phyloP scores from a whole-genome alignment of 2,797 vertebrate species.

The Cercopithecus mitis region DNA sequence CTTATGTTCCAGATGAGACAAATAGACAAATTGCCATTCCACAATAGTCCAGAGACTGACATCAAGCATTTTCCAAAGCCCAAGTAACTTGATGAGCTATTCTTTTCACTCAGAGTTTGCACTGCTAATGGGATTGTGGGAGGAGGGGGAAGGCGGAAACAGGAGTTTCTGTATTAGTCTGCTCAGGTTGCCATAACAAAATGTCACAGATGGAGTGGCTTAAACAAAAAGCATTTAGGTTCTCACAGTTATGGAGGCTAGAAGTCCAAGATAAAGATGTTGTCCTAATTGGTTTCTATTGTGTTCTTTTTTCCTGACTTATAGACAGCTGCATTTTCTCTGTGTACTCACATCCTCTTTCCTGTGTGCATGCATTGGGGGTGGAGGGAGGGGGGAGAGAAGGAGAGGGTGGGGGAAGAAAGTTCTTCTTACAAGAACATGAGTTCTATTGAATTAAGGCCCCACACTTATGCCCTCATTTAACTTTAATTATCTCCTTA shows the following conservation, averaged over 20 bases:
- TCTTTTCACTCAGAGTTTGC: background rate
- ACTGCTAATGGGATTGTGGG: background rate
- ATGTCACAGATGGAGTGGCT: background rate
- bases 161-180: background rate
- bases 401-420: background rate
- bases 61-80: background rate
- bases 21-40: background rate
- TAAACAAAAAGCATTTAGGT: background rate
- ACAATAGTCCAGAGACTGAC: background rate
- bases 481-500: background rate
- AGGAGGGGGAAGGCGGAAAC: rapidly evolving
- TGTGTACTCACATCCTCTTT: background rate
- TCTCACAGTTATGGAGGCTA: background rate
- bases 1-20: background rate
- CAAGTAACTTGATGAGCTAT: background rate
- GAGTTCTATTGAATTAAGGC: background rate
- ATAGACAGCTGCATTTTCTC: background rate
- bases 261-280: background rate
- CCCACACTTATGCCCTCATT: background rate
- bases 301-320: background rate
- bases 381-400: rapidly evolving
- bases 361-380: background rate
- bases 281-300: background rate
- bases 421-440: background rate
- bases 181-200: background rate